Percentiles rank a stretch among this genome's conserved stretches.
phyloP scores from a whole-genome alignment of 1,140 invertebrate genomes.

The Neodiprion fabricii region DNA sequence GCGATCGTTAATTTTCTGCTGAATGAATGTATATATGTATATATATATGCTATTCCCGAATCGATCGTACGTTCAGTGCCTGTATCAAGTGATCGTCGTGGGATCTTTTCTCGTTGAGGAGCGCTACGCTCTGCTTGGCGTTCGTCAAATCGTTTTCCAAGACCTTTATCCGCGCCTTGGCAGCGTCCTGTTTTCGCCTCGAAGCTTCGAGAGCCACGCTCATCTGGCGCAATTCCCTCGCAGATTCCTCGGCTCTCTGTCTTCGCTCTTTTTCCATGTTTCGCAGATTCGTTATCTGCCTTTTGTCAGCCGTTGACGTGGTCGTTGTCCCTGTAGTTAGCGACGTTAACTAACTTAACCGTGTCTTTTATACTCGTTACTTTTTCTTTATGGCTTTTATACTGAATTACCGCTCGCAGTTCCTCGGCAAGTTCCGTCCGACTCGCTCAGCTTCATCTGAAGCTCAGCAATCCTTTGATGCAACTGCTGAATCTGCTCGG shows the following conservation, averaged over 20 bases:
- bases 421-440: conserved; percentile 25
- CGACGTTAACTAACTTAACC: too few relatives aligned
- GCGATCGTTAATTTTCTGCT: too few relatives aligned
- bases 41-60: neutral
- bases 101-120: conserved; percentile 63
- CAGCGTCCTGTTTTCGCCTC: conserved; percentile 66
- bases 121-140: conserved; percentile 59
- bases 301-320: too few relatives aligned
- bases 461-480: conserved; percentile 71
- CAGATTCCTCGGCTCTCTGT: conserved; percentile 59
- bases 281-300: conserved; percentile 41
- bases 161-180: conserved; percentile 64
- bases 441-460: conserved; percentile 63
- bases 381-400: conserved; percentile 15
- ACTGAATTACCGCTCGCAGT: conserved; percentile 23
- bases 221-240: conserved; percentile 58
- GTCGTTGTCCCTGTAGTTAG: too few relatives aligned
- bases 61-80: conserved; percentile 58
- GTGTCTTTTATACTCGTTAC: neutral
- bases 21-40: too few relatives aligned
- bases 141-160: conserved; percentile 63
- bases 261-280: conserved; percentile 66
- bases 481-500: conserved; percentile 72
- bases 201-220: conserved; percentile 55
- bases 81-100: conserved; percentile 66